Base-by-base conservation (phyloP, 2,888 invertebrate species). In the Amphimallon solstitiale region DNA sequence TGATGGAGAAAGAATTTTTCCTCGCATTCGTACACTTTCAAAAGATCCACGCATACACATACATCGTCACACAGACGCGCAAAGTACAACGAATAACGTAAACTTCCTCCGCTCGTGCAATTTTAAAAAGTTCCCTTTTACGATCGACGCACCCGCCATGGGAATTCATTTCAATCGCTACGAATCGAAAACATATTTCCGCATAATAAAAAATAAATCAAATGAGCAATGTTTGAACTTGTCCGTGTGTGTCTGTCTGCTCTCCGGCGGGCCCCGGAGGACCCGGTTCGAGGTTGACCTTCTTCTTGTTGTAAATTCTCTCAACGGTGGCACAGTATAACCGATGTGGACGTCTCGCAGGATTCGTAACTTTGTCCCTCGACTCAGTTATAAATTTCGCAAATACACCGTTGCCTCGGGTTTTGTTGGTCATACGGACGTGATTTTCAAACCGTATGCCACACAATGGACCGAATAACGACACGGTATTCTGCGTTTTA, bases 141-240 rank as follows among this genome's bases (percentile, higher is more conserved):
- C 56, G 56, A 56, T 56, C 29, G 56, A 56, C 43, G 29, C 23
- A 29, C 12, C 29, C 56, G 40, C 23, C 43, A 21, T 29, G 56
- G 56, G 56, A 56, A 56, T 56, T 56, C 40, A 56, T 56, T 56
- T 56, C 40, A 43, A 56, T 43, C 56, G 56, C 56, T 40, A 23
- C 43, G 43, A 56, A 56, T 56, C 56, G 43, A 56, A 56, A 56
- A 43, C 56, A 43, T 56, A 56, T 56, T 56, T 56, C 43, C 43
- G 56, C 56, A 56, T 56, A 56, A 56, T 43, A 56, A 56, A 56
- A 56, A 56, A 56, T 56, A 56, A 56, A 56, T 56, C 56, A 43
- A 56, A 56, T 56, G 56, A 56, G 56, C 56, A 56, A 56, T 56
- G 40, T 40, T 56, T 56, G 56, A 43, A 43, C 56, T 43, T 51